Percentiles rank a stretch among this genome's conserved stretches.
Conservation (phyloP, 2,888 invertebrate genomes). For the Syrista parreyssii region DNA sequence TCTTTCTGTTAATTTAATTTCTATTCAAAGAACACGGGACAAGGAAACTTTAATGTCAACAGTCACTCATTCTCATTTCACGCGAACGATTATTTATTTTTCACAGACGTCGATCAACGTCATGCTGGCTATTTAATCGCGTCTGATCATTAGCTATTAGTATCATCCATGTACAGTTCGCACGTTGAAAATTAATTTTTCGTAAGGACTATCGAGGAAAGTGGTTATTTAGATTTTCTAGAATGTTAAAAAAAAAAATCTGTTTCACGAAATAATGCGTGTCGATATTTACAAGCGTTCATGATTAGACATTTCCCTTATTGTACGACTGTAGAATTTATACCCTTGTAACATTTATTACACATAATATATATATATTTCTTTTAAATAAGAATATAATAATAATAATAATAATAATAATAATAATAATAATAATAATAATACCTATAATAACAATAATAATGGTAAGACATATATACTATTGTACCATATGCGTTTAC, state of each 20-base stretch:
- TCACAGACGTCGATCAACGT: neutral
- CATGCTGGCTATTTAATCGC: neutral
- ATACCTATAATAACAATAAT: neutral
- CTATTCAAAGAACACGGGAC: neutral
- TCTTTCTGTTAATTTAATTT: neutral
- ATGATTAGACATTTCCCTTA: neutral
- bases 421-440: neutral
- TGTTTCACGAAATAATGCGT: neutral
- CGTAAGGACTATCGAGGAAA: neutral
- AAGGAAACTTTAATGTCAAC: neutral
- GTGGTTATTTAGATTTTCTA: neutral
- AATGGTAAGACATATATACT: conserved; percentile 10
- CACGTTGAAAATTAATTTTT: neutral
- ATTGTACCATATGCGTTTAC: conserved; percentile 31
- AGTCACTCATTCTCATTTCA: neutral
- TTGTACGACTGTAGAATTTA: conserved; percentile 7
- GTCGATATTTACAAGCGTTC: neutral
- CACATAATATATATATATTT: conserved; percentile 7
- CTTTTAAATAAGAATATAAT: neutral
- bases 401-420: neutral
- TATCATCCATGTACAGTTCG: neutral
- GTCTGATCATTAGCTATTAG: neutral
- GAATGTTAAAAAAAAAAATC: neutral
- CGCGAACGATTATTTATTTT: neutral
- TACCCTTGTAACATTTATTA: conserved; percentile 4